Conservation (phyloP, 37 sponge, comb jelly and placozoan genomes). For the Chondrilla cf. caribensis region DNA sequence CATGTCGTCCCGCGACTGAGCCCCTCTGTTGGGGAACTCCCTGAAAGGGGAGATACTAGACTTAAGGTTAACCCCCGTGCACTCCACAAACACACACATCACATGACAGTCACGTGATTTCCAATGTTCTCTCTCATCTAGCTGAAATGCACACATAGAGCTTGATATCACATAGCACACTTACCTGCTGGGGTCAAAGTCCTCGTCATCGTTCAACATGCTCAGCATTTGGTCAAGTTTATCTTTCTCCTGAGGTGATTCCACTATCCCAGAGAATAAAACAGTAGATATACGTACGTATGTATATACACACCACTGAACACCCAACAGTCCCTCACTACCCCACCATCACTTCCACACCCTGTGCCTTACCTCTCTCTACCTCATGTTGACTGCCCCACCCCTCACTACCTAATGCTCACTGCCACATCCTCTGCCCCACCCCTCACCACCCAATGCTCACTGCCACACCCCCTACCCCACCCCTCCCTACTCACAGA, state of each 20-base stretch:
- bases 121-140: too few relatives aligned
- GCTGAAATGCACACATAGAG: too few relatives aligned
- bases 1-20: neutral
- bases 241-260: neutral
- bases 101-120: too few relatives aligned
- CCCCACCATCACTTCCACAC: conserved; percentile 24
- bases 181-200: neutral
- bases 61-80: too few relatives aligned
- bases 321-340: too few relatives aligned
- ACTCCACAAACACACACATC: too few relatives aligned
- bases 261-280: neutral
- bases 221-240: conserved; percentile 13
- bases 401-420: too few relatives aligned
- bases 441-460: neutral
- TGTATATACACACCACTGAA: conserved; percentile 14
- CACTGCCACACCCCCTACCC: neutral
- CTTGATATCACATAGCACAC: too few relatives aligned
- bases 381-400: too few relatives aligned
- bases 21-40: neutral
- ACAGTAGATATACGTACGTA: conserved; percentile 17
- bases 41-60: neutral
- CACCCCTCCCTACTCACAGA: conserved; percentile 23
- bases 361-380: neutral
- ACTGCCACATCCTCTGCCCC: conserved; percentile 12
- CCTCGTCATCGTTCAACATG: neutral